Evolutionary conservation across 1,140 invertebrate genomes (phyloP).

Genomic region (Choristoneura fumiferana): DNA sequence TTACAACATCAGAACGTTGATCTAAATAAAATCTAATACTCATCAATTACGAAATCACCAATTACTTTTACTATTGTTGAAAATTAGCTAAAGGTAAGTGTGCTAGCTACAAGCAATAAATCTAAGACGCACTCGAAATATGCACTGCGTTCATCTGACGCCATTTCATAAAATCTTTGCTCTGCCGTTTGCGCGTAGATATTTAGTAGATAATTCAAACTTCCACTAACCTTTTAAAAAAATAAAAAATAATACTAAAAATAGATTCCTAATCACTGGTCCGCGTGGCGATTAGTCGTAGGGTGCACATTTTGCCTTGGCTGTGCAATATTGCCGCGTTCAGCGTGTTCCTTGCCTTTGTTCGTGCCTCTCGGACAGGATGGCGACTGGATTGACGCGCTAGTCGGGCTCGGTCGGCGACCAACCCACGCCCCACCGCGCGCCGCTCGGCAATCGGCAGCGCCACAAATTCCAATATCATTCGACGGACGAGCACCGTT

Average conservation of each 20-base stretch:
- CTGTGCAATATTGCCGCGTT: constrained; percentile 23
- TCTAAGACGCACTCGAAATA: not conserved
- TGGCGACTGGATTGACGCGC: constrained; percentile 24
- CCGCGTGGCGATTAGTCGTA: constrained; percentile 12
- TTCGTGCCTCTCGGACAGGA: constrained; percentile 37
- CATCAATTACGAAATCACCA: too few species aligned
- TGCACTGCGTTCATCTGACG: constrained; percentile 9
- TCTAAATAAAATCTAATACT: too few species aligned
- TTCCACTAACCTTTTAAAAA: constrained; percentile 47
- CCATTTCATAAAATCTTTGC: not conserved
- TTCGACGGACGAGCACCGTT: constrained; percentile 32
- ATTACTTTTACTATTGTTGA: too few species aligned
- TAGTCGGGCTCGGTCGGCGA: constrained; percentile 29
- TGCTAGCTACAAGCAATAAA: too few species aligned
- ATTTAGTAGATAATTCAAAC: constrained; percentile 23
- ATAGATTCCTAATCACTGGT: constrained; percentile 35
- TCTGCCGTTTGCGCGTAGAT: not conserved
- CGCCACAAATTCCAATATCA: constrained; percentile 29
- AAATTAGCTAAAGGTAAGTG: too few species aligned
- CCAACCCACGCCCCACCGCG: constrained; percentile 44
- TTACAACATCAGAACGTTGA: too few species aligned
- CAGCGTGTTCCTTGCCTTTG: constrained; percentile 36
- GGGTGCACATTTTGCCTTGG: constrained; percentile 18
- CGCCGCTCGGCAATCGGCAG: constrained; percentile 24
- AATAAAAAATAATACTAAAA: constrained; percentile 28